Evolutionary conservation across 2,113 vertebrate species (phyloP), one percentile per base, ranked within the genome.

Genomic region (Benitochromis conjunctus): DNA sequence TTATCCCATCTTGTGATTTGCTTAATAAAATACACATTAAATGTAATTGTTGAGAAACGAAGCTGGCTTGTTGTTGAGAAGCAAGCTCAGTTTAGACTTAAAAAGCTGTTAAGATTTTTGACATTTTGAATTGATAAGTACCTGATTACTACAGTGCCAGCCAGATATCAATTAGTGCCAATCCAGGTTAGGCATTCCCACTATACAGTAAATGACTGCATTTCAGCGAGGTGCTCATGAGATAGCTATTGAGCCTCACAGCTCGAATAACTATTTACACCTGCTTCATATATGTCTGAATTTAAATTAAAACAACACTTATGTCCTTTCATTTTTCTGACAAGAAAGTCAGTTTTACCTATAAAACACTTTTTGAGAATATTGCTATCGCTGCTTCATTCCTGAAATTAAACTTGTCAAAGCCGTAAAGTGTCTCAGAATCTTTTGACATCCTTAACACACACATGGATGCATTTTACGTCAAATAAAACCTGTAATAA

Each of bases 401-500:
- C 34, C n/a, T 69, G 62, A 69, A 43, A 43, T 69, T 36, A 43
- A 69, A 69, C 11, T 43, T 41, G 62, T 21, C 19, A 14, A 9
- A 24, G 60, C 10, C 19, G 12, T 41, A 24, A 66, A 41, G 19
- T 41, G 36, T 36, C 58, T 12, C 36, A n/a, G 31, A 41, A 19
- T 0, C n/a, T 41, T 69, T 41, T 2, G n/a, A 69, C 36, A 24
- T 41, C 2, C 62, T 14, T 24, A 69, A 43, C 24, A 0, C 12
- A 69, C n/a, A 43, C 62, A 69, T 8, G 19, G 43, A 69, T 41
- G 4, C n/a, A 41, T 69, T 69, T 64, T 43, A 69, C 62, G 43
- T 41, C 13, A 69, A 41, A 14, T 69, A 41, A 69, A 69, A 69
- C 19, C 19, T 41, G n/a, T 24, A 69, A 69, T 41, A 69, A 43